These are phyloP conservation scores for Laspeyria flexula DNA, from an alignment of 2,888 invertebrate species.

Conservation along the genomic window DNA sequence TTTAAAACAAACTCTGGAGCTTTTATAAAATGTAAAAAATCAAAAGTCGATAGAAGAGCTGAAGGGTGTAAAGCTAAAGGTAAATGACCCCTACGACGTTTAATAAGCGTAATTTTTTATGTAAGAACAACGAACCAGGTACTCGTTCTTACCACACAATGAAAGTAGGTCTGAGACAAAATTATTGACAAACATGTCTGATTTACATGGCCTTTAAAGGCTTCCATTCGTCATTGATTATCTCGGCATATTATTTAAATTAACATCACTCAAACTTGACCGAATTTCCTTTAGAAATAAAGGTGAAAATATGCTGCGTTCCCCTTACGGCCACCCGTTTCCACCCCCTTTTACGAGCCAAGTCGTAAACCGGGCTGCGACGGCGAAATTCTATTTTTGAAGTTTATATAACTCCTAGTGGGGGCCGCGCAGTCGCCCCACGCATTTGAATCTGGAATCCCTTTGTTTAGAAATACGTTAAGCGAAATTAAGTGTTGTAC, in stretches of 20 bases:
- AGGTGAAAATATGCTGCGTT: constrained; percentile 69
- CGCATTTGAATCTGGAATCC: constrained; percentile 62
- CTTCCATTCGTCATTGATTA: neutral
- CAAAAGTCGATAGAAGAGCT: too few species aligned
- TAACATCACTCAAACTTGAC: constrained; percentile 55
- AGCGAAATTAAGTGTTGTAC: constrained; percentile 46
- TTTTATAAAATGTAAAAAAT: too few species aligned
- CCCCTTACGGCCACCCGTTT: constrained; percentile 50
- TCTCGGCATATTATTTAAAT: constrained; percentile 38
- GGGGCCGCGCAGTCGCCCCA: constrained; percentile 50
- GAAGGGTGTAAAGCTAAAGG: too few species aligned
- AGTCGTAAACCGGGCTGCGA: constrained; percentile 70
- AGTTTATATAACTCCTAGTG: constrained; percentile 69
- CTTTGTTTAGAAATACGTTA: constrained; percentile 50
- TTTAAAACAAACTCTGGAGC: too few species aligned
- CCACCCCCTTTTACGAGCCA: constrained; percentile 69
- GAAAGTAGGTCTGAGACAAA: neutral
- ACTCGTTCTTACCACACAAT: too few species aligned
- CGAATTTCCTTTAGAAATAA: constrained; percentile 63
- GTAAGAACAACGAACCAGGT: too few species aligned
- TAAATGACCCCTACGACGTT: too few species aligned
- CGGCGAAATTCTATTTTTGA: constrained; percentile 74
- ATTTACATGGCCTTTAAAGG: neutral
- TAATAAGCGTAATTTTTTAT: too few species aligned
- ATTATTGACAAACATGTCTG: neutral